phyloP scores from a whole-genome alignment of 2,113 vertebrate species.

The pig (Sus scrofa) region T2T-Sscrofa CM000817.6:54219501-54220000 shows the following conservation, averaged over 20 bases:
- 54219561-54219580: constrained; percentile 52
- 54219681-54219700: neutral
- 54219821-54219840: neutral
- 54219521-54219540: constrained; percentile 66
- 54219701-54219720: neutral
- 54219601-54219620: constrained; percentile 76
- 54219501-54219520: constrained; percentile 79
- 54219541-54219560: constrained; percentile 38
- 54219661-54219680: neutral
- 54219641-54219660: neutral
- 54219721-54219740: neutral
- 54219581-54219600: constrained; percentile 73
- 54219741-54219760: neutral
- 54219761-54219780: neutral
- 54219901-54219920: constrained; percentile 32
- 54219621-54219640: constrained; percentile 59
- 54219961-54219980: neutral
- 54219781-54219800: too few species aligned
- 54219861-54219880: neutral
- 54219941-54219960: fast-evolving
- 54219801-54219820: neutral
- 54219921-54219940: neutral
- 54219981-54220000: neutral
- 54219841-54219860: neutral
- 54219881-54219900: constrained; percentile 19